Conservation (phyloP, 1,140 invertebrate species). For the Heliconius eleuchia region DNA sequence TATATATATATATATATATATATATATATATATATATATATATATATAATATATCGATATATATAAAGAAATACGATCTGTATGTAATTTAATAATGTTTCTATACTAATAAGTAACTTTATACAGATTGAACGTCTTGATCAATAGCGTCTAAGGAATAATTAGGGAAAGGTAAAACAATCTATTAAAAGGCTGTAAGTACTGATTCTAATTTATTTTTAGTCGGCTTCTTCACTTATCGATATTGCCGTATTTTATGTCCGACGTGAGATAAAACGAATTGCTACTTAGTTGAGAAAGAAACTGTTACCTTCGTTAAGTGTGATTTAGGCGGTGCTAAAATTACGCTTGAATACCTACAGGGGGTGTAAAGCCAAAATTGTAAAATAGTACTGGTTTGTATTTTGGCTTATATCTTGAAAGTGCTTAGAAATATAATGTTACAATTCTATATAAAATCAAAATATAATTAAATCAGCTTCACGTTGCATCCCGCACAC, state of each 20-base stretch:
- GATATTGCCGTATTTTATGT: conserved; percentile 35
- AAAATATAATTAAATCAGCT: too few relatives aligned
- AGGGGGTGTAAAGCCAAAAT: not conserved
- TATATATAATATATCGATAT: too few relatives aligned
- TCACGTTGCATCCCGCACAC: too few relatives aligned
- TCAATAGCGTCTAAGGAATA: conserved; percentile 3
- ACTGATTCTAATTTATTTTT: conserved; percentile 25
- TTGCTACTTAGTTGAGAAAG: conserved; percentile 36
- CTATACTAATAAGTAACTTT: not conserved
- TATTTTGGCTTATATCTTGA: too few relatives aligned
- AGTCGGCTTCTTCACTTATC: conserved; percentile 30
- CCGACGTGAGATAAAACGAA: conserved; percentile 39
- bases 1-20: too few relatives aligned
- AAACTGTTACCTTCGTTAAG: conserved; percentile 36
- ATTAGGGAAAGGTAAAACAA: not conserved
- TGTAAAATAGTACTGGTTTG: too few relatives aligned
- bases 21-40: too few relatives aligned
- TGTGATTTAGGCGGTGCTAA: conserved; percentile 32
- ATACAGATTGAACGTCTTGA: not conserved
- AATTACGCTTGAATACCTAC: conserved; percentile 16
- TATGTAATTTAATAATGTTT: conserved; percentile 12
- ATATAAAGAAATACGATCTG: not conserved
- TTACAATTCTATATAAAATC: too few relatives aligned
- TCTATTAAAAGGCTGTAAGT: conserved; percentile 7
- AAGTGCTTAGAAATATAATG: too few relatives aligned